Conservation (phyloP, 2,113 vertebrate species). For the Gallinago media region DNA sequence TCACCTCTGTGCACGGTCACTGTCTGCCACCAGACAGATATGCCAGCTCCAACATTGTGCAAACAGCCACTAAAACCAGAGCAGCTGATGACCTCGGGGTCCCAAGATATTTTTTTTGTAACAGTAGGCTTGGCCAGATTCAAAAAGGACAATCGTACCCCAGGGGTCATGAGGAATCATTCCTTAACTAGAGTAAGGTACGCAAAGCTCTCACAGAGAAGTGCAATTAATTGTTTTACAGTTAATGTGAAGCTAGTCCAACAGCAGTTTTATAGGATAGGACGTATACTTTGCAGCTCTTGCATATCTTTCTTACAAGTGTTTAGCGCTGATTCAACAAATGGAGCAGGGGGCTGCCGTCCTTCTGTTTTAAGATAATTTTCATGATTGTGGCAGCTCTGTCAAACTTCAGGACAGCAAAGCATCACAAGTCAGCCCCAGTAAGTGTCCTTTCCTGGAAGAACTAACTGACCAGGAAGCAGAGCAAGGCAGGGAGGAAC, state of each 20-base stretch:
- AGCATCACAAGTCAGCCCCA: neutral
- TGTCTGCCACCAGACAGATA: neutral
- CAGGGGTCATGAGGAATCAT: neutral
- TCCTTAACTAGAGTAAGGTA: neutral
- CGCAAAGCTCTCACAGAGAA: neutral
- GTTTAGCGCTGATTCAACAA: neutral
- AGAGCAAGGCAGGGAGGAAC: neutral
- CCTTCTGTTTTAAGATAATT: neutral
- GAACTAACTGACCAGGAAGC: neutral
- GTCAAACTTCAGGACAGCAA: neutral
- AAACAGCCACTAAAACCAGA: neutral
- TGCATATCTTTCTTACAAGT: neutral
- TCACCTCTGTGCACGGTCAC: neutral
- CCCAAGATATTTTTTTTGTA: neutral
- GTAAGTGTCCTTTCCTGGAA: neutral
- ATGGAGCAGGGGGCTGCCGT: neutral
- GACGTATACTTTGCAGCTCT: neutral
- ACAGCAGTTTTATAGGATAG: neutral
- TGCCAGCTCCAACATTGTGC: rapidly evolving
- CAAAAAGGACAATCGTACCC: neutral
- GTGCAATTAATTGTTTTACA: neutral
- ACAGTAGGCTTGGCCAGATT: neutral
- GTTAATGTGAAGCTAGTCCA: neutral
- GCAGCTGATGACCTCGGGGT: neutral
- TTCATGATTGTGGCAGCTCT: neutral